Evolutionary conservation across 2,888 invertebrate species (phyloP).

Genomic region (Leucozona laternaria): DNA sequence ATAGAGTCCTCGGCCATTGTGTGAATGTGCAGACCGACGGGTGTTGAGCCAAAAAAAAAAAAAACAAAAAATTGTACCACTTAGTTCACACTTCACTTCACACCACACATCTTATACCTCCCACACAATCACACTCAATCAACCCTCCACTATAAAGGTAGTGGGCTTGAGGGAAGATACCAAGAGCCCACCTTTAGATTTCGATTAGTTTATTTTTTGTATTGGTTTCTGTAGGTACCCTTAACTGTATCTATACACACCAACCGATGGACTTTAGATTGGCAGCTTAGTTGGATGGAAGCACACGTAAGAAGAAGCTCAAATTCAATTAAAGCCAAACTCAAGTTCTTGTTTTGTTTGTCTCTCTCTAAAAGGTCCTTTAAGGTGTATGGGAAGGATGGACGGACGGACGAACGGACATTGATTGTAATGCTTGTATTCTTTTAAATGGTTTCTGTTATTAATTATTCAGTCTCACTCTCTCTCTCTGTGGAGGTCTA

Average conservation of each 20-base stretch:
- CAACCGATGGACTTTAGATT: conserved; percentile 41
- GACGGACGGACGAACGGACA: neutral
- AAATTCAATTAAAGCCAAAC: conserved; percentile 64
- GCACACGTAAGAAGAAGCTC: conserved; percentile 36
- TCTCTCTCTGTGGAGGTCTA: neutral
- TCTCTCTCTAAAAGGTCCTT: neutral
- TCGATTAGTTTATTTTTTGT: conserved; percentile 25
- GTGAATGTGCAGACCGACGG: conserved; percentile 38
- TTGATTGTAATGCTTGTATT: conserved; percentile 43
- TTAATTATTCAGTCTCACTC: conserved; percentile 65
- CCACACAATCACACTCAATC: neutral
- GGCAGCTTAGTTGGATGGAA: conserved; percentile 42
- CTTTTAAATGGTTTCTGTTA: conserved; percentile 49
- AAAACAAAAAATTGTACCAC: conserved; percentile 4
- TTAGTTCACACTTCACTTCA: conserved; percentile 47
- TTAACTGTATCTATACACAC: conserved; percentile 25
- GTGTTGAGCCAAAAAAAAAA: conserved; percentile 29
- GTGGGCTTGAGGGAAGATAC: conserved; percentile 29
- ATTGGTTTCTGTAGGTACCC: conserved; percentile 43
- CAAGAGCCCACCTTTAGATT: conserved; percentile 16
- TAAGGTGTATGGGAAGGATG: neutral
- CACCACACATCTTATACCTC: neutral
- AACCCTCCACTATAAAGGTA: neutral
- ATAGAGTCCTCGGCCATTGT: neutral
- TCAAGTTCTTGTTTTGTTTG: neutral